Conservation (phyloP, 2,113 vertebrate species). For the Pterocles burchelli region DNA sequence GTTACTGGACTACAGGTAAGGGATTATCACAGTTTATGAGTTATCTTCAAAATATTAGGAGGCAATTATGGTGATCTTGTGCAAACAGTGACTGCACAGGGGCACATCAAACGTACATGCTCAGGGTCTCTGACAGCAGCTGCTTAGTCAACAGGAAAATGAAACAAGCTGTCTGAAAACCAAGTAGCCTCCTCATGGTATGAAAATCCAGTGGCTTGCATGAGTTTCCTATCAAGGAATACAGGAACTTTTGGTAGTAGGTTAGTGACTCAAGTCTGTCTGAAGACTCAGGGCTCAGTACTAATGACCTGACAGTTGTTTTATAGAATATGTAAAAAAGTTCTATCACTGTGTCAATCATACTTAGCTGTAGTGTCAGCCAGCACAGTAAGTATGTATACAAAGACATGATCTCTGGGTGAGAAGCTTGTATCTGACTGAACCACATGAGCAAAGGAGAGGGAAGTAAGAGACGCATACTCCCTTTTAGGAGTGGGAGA, state of each 20-base stretch:
- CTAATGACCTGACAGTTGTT: conserved; percentile 26
- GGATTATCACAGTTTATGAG: neutral
- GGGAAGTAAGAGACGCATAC: neutral
- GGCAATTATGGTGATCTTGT: neutral
- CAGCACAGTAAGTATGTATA: neutral
- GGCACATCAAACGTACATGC: neutral
- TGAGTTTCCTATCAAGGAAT: neutral
- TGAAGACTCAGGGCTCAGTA: neutral
- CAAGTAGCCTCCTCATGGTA: neutral
- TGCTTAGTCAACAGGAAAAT: neutral
- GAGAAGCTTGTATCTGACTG: neutral
- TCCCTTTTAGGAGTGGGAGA: neutral
- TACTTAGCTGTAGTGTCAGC: neutral
- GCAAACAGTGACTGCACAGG: rapidly evolving
- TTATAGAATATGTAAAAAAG: conserved; percentile 1
- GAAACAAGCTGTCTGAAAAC: neutral
- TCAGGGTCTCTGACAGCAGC: neutral
- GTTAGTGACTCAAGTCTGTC: conserved; percentile 2
- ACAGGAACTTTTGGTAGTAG: neutral
- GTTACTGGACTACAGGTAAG: conserved; percentile 95
- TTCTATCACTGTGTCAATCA: neutral
- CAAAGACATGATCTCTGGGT: neutral
- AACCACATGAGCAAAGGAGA: neutral
- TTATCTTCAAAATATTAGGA: neutral
- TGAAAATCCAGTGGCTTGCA: neutral